Evolutionary conservation across 1,140 invertebrate genomes (phyloP).

Genomic region (Drosophila suzukii): DNA sequence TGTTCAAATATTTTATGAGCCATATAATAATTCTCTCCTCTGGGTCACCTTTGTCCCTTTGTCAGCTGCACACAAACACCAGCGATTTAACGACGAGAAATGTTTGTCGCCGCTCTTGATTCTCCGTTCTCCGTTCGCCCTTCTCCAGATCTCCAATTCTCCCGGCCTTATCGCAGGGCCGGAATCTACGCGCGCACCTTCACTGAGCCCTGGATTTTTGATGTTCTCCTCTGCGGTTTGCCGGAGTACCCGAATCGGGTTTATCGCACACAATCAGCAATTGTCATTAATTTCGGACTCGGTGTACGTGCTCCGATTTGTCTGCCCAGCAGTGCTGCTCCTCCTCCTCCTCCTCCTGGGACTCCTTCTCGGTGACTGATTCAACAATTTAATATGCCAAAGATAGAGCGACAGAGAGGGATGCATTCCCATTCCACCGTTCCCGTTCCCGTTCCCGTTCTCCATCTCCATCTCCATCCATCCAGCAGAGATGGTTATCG

Average conservation of each 20-base stretch:
- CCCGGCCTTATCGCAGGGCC: conserved; percentile 44
- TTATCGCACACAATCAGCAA: conserved; percentile 82
- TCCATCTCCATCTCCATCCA: conserved; percentile 2
- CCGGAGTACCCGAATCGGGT: conserved; percentile 46
- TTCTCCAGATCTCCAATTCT: conserved; percentile 24
- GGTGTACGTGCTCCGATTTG: conserved; percentile 81
- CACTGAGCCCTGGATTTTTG: conserved; percentile 30
- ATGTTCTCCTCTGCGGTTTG: conserved; percentile 22
- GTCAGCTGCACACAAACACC: conserved; percentile 15
- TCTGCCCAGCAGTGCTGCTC: conserved; percentile 26
- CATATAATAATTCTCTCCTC: conserved; percentile 69
- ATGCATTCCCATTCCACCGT: conserved; percentile 13
- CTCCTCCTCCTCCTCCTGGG: neutral
- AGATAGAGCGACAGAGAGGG: conserved; percentile 23
- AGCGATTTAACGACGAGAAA: conserved; percentile 56
- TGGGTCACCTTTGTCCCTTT: conserved; percentile 40
- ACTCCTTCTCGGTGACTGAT: conserved; percentile 59
- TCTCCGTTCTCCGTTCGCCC: neutral
- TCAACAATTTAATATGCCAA: conserved; percentile 80
- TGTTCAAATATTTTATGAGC: conserved; percentile 81
- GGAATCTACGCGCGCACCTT: conserved; percentile 69
- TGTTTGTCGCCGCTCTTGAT: conserved; percentile 36
- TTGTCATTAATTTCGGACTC: conserved; percentile 82
- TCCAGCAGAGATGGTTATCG: conserved; percentile 69
- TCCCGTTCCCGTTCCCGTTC: neutral